phyloP scores from a whole-genome alignment of 1,140 invertebrate species.

The Microplitis demolitor region DNA sequence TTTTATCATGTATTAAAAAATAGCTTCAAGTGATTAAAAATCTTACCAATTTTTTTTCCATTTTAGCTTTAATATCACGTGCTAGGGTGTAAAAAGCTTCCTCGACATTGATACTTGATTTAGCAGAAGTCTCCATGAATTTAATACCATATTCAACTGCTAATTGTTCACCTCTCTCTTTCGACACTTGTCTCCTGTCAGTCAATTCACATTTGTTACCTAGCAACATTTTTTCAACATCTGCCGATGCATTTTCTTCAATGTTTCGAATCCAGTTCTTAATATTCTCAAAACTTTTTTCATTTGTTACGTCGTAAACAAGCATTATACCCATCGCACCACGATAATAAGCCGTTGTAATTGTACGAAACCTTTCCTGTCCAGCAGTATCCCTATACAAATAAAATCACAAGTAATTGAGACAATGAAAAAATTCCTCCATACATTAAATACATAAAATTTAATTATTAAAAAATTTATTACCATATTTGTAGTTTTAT shows the following conservation, averaged over 20 bases:
- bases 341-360: slow-evolving; percentile 97
- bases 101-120: slow-evolving; percentile 89
- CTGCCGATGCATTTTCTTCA: slow-evolving; percentile 92
- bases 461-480: slow-evolving; percentile 44
- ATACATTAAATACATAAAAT: slow-evolving; percentile 29
- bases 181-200: slow-evolving; percentile 85
- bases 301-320: slow-evolving; percentile 98
- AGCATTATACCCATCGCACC: slow-evolving; percentile 99
- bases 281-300: slow-evolving; percentile 98
- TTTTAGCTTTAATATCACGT: slow-evolving; percentile 92
- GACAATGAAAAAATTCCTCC: background rate
- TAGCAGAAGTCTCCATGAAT: slow-evolving; percentile 93
- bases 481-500: slow-evolving; percentile 98
- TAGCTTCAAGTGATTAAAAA: too few relatives aligned
- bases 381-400: slow-evolving; percentile 89
- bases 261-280: slow-evolving; percentile 99
- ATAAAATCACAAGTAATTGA: slow-evolving; percentile 11
- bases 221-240: slow-evolving; percentile 94
- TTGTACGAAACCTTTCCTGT: slow-evolving; percentile 95
- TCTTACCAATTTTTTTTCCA: slow-evolving; percentile 91
- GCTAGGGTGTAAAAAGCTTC: slow-evolving; percentile 92
- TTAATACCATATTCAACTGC: slow-evolving; percentile 91
- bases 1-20: too few relatives aligned
- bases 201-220: slow-evolving; percentile 94
- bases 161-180: slow-evolving; percentile 71